Percentiles rank a stretch among this genome's conserved stretches.
These are phyloP conservation scores for Gonioctena quinquepunctata DNA, from an alignment of 1,140 invertebrate genomes.

Conservation along the genomic window DNA sequence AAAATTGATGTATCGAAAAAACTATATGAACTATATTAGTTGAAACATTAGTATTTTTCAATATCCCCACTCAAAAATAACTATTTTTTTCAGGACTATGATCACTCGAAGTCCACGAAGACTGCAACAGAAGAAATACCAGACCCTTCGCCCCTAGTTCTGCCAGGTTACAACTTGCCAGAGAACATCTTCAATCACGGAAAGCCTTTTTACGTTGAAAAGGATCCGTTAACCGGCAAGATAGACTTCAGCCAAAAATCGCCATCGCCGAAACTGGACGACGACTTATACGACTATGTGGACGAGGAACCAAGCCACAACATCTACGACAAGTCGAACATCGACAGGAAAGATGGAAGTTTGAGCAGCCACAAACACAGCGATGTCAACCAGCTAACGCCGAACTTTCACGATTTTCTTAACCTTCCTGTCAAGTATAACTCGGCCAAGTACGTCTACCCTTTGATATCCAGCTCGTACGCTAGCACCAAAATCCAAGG, in stretches of 20 bases:
- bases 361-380: conserved; percentile 55
- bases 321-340: conserved; percentile 54
- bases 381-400: conserved; percentile 62
- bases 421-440: conserved; percentile 72
- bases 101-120: background rate
- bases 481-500: conserved; percentile 75
- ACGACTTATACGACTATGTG: conserved; percentile 43
- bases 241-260: conserved; percentile 66
- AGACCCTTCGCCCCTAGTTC: conserved; percentile 47
- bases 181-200: conserved; percentile 66
- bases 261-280: conserved; percentile 52
- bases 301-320: conserved; percentile 41
- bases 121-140: conserved; percentile 47
- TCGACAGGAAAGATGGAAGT: conserved; percentile 55
- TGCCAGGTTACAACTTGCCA: conserved; percentile 53
- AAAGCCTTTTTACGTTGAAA: conserved; percentile 70
- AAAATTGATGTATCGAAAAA: too few relatives aligned
- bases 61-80: too few relatives aligned
- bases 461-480: conserved; percentile 72
- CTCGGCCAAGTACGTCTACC: conserved; percentile 68
- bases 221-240: conserved; percentile 69
- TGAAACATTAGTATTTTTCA: too few relatives aligned
- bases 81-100: background rate
- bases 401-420: conserved; percentile 70
- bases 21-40: too few relatives aligned